Evolutionary conservation across 2,888 invertebrate genomes (phyloP).

Genomic region (Morpho achilles): DNA sequence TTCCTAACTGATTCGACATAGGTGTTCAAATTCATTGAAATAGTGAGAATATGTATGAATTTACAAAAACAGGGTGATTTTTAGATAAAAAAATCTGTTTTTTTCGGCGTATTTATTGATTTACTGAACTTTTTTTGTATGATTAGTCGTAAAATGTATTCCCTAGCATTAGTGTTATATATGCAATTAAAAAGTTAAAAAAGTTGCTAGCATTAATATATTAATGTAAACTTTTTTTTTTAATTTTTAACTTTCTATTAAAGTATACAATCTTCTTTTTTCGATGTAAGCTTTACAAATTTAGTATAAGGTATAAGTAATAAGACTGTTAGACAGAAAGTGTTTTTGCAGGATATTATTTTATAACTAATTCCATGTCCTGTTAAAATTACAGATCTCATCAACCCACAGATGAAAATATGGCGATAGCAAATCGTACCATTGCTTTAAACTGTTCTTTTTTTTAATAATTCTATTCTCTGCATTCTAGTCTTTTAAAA

Average conservation of each 20-base stretch:
- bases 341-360: conserved; percentile 1
- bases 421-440: not conserved
- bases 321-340: conserved; percentile 8
- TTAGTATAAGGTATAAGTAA: not conserved
- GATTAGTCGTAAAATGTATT: not conserved
- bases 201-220: not conserved
- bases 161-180: not conserved
- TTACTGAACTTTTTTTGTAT: not conserved
- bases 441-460: no score
- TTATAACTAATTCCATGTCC: not conserved
- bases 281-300: not conserved
- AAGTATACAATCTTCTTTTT: not conserved
- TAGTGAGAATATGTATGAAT: conserved; percentile 6
- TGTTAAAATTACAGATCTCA: conserved; percentile 10
- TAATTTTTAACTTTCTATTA: conserved; percentile 3
- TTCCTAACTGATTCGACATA: conserved; percentile 3
- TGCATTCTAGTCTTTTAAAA: no score
- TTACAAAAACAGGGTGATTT: conserved; percentile 9
- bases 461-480: no score
- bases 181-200: not conserved
- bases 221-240: conserved; percentile 4
- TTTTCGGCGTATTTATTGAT: conserved; percentile 3
- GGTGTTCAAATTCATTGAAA: conserved; percentile 4
- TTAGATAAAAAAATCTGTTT: not conserved
- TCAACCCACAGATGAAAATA: not conserved